Base-by-base conservation (phyloP, 1,140 invertebrate genomes). In the Hyphantria cunea region DNA sequence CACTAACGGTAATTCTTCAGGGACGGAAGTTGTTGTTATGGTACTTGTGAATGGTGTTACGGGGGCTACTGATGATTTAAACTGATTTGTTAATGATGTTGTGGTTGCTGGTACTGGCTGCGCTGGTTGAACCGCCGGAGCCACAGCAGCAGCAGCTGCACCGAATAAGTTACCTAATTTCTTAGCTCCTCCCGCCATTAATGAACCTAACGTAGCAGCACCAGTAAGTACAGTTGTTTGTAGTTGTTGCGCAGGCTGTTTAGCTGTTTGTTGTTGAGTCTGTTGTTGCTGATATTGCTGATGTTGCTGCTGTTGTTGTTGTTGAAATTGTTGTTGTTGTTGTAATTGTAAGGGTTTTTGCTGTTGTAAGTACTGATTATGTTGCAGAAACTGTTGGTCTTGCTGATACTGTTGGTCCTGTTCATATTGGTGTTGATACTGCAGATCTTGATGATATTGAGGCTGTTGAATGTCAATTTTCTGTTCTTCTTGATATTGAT, bases 161-260 rank as follows among this genome's bases (percentile, higher is more conserved):
- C 89, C 87, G 58, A 92, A 86, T 17, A 92, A 80, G 65, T 86
- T 91, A 10, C 91, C 91, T 31, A 92, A 74, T 64, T 87, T 91
- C 56, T 90, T 89, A 17, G 91, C 91, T 82, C 91, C 90, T 67
- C 89, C 91, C n/a, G 86, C 90, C 78, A 91, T 89, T 70, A 91
- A 71, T 32, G 83, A 89, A n/a, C 87, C 87, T 62, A 91, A 84
- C 44, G 86, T 91, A 45, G 87, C 89, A 54, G 82, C 90, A 49
- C 89, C 91, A n/a, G 89, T 90, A 14, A 91, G 51, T 55, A 89
- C 80, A 64, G 80, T 84, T 7, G 88, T 68, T 70, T 89, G 86
- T 11, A 90, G 56, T 68, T 90, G 89, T 70, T 85, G 86, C 10
- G 84, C 63, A 34, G 85, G 78, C 66, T 82, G 79, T 17, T 80